phyloP scores from a whole-genome alignment of 2,113 vertebrate genomes.

The Thinocorus orbignyianus region DNA sequence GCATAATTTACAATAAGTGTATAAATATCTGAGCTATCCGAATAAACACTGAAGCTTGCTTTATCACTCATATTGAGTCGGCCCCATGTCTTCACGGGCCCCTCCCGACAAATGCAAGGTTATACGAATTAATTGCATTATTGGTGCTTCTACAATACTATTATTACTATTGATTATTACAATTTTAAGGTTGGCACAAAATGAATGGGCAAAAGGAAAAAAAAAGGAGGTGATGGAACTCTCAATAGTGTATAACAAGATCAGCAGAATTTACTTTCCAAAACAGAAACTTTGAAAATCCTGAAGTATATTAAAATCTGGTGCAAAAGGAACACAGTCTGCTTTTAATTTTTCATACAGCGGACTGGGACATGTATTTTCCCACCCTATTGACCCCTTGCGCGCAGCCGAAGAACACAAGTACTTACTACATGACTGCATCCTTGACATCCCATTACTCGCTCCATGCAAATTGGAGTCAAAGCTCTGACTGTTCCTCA shows the following conservation, averaged over 20 bases:
- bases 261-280: background rate
- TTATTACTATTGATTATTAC: background rate
- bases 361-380: background rate
- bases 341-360: background rate
- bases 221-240: background rate
- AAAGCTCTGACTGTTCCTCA: constrained; percentile 95
- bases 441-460: constrained; percentile 85
- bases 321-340: background rate
- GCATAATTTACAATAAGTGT: too few relatives aligned
- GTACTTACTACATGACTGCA: constrained; percentile 91
- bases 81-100: too few relatives aligned
- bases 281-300: background rate
- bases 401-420: fast-evolving
- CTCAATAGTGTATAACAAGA: background rate
- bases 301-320: background rate
- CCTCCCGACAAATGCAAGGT: too few relatives aligned
- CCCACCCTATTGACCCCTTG: background rate
- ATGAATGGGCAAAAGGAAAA: background rate
- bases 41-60: too few relatives aligned
- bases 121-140: background rate
- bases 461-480: constrained; percentile 87
- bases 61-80: too few relatives aligned
- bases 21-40: too few relatives aligned
- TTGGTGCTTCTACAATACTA: background rate
- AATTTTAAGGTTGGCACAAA: background rate